A percentile compares a stretch with the other conserved stretches of the same genome.
Conservation (phyloP, 2,888 invertebrate species). For the Calliopum simillimum region DNA sequence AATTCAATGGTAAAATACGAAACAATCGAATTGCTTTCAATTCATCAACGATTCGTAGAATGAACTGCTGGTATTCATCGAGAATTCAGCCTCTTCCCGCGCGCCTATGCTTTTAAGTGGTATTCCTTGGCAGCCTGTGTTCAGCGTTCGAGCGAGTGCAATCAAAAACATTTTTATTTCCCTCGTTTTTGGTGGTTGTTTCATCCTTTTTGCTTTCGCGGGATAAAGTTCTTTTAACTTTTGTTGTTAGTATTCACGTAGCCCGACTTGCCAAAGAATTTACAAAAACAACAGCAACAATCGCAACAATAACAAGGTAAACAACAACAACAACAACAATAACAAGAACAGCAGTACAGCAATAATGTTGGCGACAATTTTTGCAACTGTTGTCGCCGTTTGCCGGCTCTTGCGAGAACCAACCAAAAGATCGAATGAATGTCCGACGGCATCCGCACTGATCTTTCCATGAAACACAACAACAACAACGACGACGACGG, state of each 20-base stretch:
- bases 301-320: background rate
- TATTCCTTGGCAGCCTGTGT: background rate
- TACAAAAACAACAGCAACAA: constrained; percentile 5
- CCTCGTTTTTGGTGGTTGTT: background rate
- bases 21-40: constrained; percentile 31
- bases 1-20: background rate
- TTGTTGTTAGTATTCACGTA: no score
- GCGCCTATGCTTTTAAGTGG: background rate
- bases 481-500: no score
- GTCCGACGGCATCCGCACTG: background rate
- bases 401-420: constrained; percentile 42
- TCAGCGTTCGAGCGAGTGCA: background rate
- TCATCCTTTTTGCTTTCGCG: background rate
- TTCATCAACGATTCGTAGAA: constrained; percentile 32
- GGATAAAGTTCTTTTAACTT: background rate
- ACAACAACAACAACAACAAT: constrained; percentile 1
- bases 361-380: constrained; percentile 62
- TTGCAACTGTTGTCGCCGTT: constrained; percentile 49
- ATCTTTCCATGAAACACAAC: constrained; percentile 4
- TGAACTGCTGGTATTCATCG: constrained; percentile 19
- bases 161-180: constrained; percentile 21
- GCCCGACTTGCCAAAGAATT: constrained; percentile 10
- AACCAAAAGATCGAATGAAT: background rate
- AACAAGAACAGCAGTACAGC: background rate
- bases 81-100: constrained; percentile 10